phyloP scores from a whole-genome alignment of 2,888 invertebrate species.

The Chironomus riparius region DNA sequence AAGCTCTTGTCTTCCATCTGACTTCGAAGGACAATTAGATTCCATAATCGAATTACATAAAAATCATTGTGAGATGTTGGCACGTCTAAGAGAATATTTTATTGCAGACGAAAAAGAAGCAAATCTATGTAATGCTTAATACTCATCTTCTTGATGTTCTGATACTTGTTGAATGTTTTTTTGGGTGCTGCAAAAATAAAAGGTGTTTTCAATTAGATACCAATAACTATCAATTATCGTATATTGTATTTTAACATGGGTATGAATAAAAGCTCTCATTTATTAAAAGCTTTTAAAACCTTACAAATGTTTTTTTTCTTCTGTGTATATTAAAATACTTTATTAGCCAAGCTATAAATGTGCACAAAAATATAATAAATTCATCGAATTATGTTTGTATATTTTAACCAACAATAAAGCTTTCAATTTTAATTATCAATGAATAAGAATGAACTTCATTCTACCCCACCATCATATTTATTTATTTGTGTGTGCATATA shows the following conservation, averaged over 20 bases:
- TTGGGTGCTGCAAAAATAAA: not conserved
- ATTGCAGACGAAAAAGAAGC: constrained; percentile 30
- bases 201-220: not conserved
- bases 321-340: not conserved
- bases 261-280: not conserved
- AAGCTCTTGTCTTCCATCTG: constrained; percentile 49
- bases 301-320: not conserved
- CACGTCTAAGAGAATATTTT: constrained; percentile 29
- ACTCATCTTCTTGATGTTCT: no score
- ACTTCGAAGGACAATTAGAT: constrained; percentile 51
- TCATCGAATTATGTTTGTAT: not conserved
- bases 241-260: no score
- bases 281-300: not conserved
- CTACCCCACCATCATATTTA: not conserved
- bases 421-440: not conserved
- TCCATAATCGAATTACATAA: constrained; percentile 28
- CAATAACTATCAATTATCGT: no score
- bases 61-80: constrained; percentile 28
- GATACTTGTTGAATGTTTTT: not conserved
- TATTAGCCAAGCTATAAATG: not conserved
- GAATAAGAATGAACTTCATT: not conserved
- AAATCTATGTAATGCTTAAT: not conserved
- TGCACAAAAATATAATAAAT: not conserved
- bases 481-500: not conserved
- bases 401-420: not conserved